Evolutionary conservation across 2,888 invertebrate genomes (phyloP).

Genomic region (Drosophila pegasa): DNA sequence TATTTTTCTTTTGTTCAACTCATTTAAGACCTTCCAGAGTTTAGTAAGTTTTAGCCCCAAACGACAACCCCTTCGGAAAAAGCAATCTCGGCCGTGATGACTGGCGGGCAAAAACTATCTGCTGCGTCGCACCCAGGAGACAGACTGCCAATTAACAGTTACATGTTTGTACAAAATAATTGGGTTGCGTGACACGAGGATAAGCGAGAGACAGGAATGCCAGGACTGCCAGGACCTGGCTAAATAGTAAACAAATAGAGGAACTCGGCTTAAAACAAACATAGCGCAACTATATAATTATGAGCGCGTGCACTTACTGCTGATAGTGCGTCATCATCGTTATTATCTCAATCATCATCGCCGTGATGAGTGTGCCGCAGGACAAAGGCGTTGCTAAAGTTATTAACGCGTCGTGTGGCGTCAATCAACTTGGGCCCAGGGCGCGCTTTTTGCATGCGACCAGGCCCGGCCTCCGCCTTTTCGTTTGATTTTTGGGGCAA

Average conservation of each 20-base stretch:
- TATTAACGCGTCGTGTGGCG: conserved; percentile 79
- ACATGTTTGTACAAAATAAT: conserved; percentile 76
- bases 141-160: conserved; percentile 80
- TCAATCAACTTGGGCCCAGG: conserved; percentile 71
- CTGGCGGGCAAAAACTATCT: conserved; percentile 52
- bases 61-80: conserved; percentile 42
- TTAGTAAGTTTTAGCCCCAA: not conserved
- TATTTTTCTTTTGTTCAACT: not conserved
- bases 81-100: conserved; percentile 61
- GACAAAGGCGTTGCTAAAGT: conserved; percentile 76
- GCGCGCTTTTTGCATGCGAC: conserved; percentile 60
- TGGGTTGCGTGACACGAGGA: conserved; percentile 72
- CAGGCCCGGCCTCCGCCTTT: conserved; percentile 17
- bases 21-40: conserved; percentile 1
- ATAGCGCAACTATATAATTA: conserved; percentile 62
- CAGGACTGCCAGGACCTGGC: conserved; percentile 26
- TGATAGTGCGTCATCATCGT: conserved; percentile 72
- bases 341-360: conserved; percentile 25
- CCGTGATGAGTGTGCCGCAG: conserved; percentile 61
- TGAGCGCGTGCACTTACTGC: conserved; percentile 45
- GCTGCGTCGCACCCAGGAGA: conserved; percentile 55
- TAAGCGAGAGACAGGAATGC: conserved; percentile 29
- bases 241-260: conserved; percentile 74
- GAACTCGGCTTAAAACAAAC: conserved; percentile 58
- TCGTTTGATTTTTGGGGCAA: conserved; percentile 54